Conservation (phyloP, 2,113 vertebrate genomes). For the Clarias gariepinus region DNA sequence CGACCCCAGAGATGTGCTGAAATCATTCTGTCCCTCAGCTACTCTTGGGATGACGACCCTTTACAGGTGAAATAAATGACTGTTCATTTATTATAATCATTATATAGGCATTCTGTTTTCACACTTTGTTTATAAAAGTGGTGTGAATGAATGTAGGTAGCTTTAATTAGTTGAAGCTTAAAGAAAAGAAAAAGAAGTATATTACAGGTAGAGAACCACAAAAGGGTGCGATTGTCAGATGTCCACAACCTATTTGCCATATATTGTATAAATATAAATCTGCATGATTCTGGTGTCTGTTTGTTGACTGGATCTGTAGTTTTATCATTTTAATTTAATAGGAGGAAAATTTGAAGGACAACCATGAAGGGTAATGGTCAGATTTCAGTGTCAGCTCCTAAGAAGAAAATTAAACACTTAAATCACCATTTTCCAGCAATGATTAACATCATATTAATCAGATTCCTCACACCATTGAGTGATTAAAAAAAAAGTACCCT, state of each 20-base stretch:
- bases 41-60: constrained; percentile 65
- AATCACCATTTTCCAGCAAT: too few relatives aligned
- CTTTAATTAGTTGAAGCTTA: background rate
- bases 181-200: background rate
- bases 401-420: too few relatives aligned
- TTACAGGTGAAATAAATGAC: constrained; percentile 69
- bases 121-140: background rate
- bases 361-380: too few relatives aligned
- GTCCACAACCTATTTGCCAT: background rate
- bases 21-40: constrained; percentile 81
- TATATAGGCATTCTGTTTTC: too few relatives aligned
- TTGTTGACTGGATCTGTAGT: too few relatives aligned
- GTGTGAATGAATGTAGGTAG: background rate
- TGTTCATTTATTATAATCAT: too few relatives aligned
- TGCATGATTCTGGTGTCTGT: background rate
- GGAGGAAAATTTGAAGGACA: too few relatives aligned
- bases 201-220: background rate
- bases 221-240: background rate
- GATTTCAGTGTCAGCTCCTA: too few relatives aligned
- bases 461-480: too few relatives aligned
- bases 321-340: too few relatives aligned
- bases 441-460: too few relatives aligned
- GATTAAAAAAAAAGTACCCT: too few relatives aligned
- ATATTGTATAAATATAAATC: background rate
- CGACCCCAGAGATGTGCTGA: constrained; percentile 78